A percentile compares a stretch with the other conserved stretches of the same genome.
These are phyloP conservation scores for Helicoverpa zea DNA, from an alignment of 1,140 invertebrate genomes.

Conservation along the genomic window DNA sequence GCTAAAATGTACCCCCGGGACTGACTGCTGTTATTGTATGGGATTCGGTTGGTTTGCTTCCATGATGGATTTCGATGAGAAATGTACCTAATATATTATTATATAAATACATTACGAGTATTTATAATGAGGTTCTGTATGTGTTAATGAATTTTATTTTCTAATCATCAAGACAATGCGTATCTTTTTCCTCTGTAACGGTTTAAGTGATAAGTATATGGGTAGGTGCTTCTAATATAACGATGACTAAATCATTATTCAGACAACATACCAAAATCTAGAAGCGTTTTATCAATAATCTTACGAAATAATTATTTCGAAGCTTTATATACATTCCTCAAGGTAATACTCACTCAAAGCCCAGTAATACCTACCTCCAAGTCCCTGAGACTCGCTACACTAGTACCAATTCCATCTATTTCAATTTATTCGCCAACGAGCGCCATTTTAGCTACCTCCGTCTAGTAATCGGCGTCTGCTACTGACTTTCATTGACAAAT, in stretches of 20 bases:
- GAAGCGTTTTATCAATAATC: too few species aligned
- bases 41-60: neutral
- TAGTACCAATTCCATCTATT: neutral
- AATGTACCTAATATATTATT: neutral
- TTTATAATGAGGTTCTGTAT: too few species aligned
- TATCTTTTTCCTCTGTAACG: too few species aligned
- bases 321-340: too few species aligned
- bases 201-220: too few species aligned
- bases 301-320: too few species aligned
- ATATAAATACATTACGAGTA: too few species aligned
- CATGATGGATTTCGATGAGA: constrained; percentile 17
- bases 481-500: constrained; percentile 74
- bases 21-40: constrained; percentile 25
- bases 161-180: too few species aligned
- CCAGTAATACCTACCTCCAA: neutral
- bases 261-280: too few species aligned
- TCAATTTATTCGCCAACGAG: constrained; percentile 25
- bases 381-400: neutral
- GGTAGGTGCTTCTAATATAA: too few species aligned
- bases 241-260: too few species aligned
- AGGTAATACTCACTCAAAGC: neutral
- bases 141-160: too few species aligned
- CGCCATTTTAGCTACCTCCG: constrained; percentile 58
- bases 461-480: constrained; percentile 58
- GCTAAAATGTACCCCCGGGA: constrained; percentile 64